A percentile compares a stretch with the other conserved stretches of the same genome.
Conservation (phyloP, 2,888 invertebrate species). For the Eilema sororculum region DNA sequence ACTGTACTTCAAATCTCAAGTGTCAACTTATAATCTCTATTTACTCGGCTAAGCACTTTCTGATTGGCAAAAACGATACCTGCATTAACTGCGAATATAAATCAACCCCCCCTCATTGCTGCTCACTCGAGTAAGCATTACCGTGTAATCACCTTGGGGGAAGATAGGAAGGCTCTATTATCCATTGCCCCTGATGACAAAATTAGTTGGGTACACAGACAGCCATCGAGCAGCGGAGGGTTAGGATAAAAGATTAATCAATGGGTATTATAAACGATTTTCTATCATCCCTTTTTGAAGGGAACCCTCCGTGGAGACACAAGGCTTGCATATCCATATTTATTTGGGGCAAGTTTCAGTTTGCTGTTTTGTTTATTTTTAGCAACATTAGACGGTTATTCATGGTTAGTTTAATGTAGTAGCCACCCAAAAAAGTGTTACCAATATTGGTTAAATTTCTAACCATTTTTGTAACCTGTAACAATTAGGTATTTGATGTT, state of each 20-base stretch:
- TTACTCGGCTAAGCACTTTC: background rate
- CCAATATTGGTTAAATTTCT: no score
- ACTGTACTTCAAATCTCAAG: no score
- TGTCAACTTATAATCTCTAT: constrained; percentile 3
- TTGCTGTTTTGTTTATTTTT: background rate
- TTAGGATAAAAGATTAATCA: background rate
- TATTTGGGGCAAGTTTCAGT: background rate
- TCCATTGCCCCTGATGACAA: constrained; percentile 17
- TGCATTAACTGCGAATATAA: constrained; percentile 10
- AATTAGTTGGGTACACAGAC: constrained; percentile 8
- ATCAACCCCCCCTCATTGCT: constrained; percentile 6
- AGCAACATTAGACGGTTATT: background rate
- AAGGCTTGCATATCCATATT: background rate
- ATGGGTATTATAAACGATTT: background rate
- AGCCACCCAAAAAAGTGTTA: no score
- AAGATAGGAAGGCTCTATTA: constrained; percentile 11
- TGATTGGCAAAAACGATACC: constrained; percentile 7
- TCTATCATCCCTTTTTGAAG: constrained; percentile 1
- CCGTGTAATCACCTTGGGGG: constrained; percentile 16
- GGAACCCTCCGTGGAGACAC: background rate
- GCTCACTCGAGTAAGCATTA: constrained; percentile 20
- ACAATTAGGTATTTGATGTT: no score
- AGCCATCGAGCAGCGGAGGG: background rate
- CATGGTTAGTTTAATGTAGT: background rate
- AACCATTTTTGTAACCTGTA: no score